phyloP scores from a whole-genome alignment of 2,888 invertebrate species.

The Ferrisia virgata region DNA sequence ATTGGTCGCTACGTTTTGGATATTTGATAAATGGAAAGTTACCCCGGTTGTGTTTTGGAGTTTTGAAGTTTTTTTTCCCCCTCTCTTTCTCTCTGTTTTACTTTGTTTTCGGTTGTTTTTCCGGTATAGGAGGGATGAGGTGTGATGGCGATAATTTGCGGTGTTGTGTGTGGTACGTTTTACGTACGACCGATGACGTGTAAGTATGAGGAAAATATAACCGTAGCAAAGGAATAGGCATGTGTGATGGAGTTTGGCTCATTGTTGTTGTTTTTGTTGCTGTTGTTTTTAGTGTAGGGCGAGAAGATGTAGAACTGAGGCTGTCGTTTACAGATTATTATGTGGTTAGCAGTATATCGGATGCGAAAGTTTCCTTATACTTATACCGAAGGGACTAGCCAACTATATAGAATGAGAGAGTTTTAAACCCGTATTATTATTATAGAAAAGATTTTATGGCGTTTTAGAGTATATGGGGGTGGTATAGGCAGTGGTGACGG shows the following conservation, averaged over 20 bases:
- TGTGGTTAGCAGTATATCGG: background rate
- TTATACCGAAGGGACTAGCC: background rate
- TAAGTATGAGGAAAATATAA: background rate
- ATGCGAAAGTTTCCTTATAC: background rate
- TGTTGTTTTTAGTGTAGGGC: too few relatives aligned
- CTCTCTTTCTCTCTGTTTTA: too few relatives aligned
- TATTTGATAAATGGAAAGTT: background rate
- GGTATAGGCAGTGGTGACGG: background rate
- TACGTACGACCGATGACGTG: too few relatives aligned
- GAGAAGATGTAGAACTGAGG: background rate
- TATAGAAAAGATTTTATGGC: background rate
- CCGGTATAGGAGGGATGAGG: background rate
- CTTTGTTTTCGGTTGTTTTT: background rate
- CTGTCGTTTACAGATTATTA: background rate
- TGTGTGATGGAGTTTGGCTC: too few relatives aligned
- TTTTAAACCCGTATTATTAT: background rate
- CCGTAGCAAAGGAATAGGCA: background rate
- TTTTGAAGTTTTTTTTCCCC: background rate
- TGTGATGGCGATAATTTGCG: slow-evolving; percentile 4
- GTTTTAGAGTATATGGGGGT: background rate
- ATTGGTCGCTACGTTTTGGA: background rate
- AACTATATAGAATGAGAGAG: background rate
- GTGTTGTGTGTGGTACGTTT: background rate
- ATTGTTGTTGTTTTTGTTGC: too few relatives aligned
- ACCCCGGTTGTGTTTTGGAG: background rate